Base-by-base conservation (phyloP, 2,113 vertebrate species). In the Lasiurus borealis region DNA sequence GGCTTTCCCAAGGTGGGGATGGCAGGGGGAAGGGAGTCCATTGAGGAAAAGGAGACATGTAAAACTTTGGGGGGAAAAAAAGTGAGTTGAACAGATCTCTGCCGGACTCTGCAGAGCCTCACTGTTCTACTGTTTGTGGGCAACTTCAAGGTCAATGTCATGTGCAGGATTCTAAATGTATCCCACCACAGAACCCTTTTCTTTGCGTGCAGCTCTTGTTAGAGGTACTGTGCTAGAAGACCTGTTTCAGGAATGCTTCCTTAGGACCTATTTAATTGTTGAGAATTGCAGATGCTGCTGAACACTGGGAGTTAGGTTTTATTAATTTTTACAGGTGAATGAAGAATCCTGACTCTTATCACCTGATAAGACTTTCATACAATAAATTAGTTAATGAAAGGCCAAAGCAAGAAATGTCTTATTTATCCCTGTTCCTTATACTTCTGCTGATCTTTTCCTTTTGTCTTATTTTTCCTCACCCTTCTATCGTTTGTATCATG, bases 361-460 rank as follows among this genome's bases (percentile, higher is more conserved):
- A n/a, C 14, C 11, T n/a, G 62, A 44, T 64, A n/a, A 75, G 25
- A 91, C 29, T 94, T 85, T 44, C 34, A 54, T 23, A 8, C 13
- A 52, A 54, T 57, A 64, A 77, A 76, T 57, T 50, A 76, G 31
- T 68, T 84, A 80, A 83, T 83, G 57, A 90, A 85, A 93, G 40
- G 3, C 1, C 29, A 19, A 88, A 50, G 6, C n/a, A 31, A 31
- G 52, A 48, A 94, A 81, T 81, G 31, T 87, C 31, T 36, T 48
- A 5, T n/a, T n/a, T 62, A 46, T 78, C 10, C 3, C 10, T 72
- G 7, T 13, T 72, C 8, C 44, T 82, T 92, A n/a, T 54, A 64
- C 4, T 6, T 81, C 34, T 75, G 29, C 13, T 57, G 75, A 18
- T 54, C 40, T 75, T 90, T 90, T 72, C 44, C 10, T 83, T 69